A percentile compares a stretch with the other conserved stretches of the same genome.
Conservation (phyloP, 2,888 invertebrate genomes). For the Parapristionchus giblindavisi region DNA sequence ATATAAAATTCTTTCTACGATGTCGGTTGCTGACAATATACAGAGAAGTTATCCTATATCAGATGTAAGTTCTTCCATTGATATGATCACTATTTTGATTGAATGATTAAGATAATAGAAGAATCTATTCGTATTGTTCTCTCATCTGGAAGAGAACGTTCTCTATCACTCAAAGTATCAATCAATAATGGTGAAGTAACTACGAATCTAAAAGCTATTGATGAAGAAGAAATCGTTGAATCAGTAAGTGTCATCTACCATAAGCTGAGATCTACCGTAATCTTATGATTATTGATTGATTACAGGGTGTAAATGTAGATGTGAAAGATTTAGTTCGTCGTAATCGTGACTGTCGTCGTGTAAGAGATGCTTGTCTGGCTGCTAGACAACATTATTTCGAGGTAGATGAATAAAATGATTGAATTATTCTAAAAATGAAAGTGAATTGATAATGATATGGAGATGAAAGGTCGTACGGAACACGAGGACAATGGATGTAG, state of each 20-base stretch:
- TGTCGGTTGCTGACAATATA: too few species aligned
- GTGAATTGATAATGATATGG: not conserved
- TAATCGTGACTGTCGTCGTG: not conserved
- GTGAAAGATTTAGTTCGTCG: slow-evolving; percentile 9
- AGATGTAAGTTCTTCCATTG: too few species aligned
- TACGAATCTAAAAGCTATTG: slow-evolving; percentile 1
- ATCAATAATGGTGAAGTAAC: not conserved
- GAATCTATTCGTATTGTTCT: slow-evolving; percentile 32
- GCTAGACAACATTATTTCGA: slow-evolving; percentile 33
- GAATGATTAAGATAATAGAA: slow-evolving; percentile 33
- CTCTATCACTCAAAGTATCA: not conserved
- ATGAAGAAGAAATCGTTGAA: slow-evolving; percentile 25
- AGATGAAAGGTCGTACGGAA: not conserved
- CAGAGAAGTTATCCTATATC: too few species aligned
- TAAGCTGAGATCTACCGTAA: not conserved
- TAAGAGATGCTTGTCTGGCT: slow-evolving; percentile 23
- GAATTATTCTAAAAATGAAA: not conserved
- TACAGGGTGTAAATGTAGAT: slow-evolving; percentile 13
- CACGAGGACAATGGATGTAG: too few species aligned
- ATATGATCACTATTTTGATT: too few species aligned
- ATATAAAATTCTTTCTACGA: too few species aligned
- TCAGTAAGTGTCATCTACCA: not conserved
- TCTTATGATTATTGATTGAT: not conserved
- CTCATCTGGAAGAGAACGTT: slow-evolving; percentile 6
- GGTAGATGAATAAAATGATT: not conserved